phyloP scores from a whole-genome alignment of 2,797 vertebrate genomes.

The Hydrocynus forskahlii region DNA sequence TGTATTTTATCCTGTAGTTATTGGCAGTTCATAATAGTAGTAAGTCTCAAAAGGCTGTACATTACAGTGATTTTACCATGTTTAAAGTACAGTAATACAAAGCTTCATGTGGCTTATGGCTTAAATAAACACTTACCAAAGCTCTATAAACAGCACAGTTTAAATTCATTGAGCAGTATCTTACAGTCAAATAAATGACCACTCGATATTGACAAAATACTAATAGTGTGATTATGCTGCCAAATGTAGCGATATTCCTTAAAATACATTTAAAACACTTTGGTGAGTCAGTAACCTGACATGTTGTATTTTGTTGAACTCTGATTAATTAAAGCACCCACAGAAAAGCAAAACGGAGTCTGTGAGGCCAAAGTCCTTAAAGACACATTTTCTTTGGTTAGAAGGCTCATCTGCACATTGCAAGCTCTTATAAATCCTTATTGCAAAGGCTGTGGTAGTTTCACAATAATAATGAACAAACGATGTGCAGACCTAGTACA shows the following conservation, averaged over 20 bases:
- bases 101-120: too few species aligned
- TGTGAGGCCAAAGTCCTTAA: not conserved
- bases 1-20: too few species aligned
- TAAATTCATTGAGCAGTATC: too few species aligned
- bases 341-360: not conserved
- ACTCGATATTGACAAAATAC: too few species aligned
- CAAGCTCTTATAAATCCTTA: not conserved
- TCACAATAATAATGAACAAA: not conserved
- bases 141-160: too few species aligned
- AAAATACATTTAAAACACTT: not conserved
- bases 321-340: not conserved
- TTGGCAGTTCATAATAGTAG: too few species aligned
- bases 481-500: not conserved
- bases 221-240: not conserved
- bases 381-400: not conserved
- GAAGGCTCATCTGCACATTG: not conserved
- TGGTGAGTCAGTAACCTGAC: too few species aligned
- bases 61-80: not conserved
- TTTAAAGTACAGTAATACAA: too few species aligned
- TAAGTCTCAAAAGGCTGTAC: too few species aligned
- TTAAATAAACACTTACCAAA: too few species aligned
- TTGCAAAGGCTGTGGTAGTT: too few species aligned
- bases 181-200: too few species aligned
- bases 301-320: not conserved
- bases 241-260: not conserved